Conservation (phyloP, 2,113 vertebrate genomes). For the Seriola dumerili region DNA sequence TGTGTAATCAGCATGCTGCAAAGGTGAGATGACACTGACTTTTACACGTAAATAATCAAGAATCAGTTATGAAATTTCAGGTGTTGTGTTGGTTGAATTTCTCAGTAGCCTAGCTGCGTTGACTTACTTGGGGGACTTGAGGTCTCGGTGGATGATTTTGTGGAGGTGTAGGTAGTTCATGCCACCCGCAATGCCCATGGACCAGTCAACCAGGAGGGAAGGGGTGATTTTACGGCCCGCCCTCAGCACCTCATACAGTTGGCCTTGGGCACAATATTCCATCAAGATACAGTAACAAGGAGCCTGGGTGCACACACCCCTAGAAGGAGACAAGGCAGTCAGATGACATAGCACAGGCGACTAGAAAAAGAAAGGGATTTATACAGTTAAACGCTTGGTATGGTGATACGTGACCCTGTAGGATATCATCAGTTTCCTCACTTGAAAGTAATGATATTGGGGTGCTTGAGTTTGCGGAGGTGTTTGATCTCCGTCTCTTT, state of each 20-base stretch:
- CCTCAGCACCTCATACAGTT: constrained; percentile 96
- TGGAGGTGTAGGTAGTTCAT: constrained; percentile 99
- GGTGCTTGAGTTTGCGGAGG: constrained; percentile 94
- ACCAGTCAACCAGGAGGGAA: constrained; percentile 95
- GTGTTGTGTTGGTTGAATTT: neutral
- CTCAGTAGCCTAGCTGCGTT: neutral
- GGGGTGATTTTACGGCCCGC: constrained; percentile 96
- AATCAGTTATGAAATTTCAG: neutral
- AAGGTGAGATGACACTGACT: neutral
- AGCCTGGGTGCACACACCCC: constrained; percentile 98
- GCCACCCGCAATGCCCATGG: constrained; percentile 98
- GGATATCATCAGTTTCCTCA: constrained; percentile 78
- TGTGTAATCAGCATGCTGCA: constrained; percentile 98
- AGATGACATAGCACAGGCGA: neutral
- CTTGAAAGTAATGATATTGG: constrained; percentile 99
- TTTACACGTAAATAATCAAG: neutral
- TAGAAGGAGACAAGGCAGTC: constrained; percentile 64
- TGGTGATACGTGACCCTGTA: neutral
- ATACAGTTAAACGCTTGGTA: constrained; percentile 1
- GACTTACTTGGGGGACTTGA: constrained; percentile 96
- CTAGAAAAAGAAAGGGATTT: neutral
- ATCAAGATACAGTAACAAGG: constrained; percentile 99
- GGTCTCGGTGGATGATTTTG: constrained; percentile 99
- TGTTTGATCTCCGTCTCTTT: constrained; percentile 97
- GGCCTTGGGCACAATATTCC: constrained; percentile 99